phyloP scores from a whole-genome alignment of 1,140 invertebrate species.

The Formica selysi region DNA sequence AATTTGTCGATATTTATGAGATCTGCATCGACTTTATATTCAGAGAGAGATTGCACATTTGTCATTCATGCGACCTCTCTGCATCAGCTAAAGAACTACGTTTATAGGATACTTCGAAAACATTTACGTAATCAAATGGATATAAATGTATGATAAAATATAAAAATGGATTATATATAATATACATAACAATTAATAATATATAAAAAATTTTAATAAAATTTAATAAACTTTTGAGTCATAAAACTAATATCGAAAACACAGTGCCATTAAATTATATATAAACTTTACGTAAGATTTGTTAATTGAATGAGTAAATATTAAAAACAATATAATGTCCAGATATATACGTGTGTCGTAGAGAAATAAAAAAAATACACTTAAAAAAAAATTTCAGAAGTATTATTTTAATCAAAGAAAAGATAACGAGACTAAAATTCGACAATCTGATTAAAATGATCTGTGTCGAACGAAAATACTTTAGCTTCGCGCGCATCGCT shows the following conservation, averaged over 20 bases:
- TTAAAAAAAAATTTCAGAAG: background rate
- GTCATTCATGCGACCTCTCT: slow-evolving; percentile 46
- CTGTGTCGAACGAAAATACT: background rate
- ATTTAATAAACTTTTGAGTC: background rate
- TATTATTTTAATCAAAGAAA: background rate
- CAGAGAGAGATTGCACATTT: slow-evolving; percentile 7
- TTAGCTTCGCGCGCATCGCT: background rate
- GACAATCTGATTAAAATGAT: background rate
- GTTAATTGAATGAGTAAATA: background rate
- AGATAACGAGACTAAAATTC: background rate
- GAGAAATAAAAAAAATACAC: background rate
- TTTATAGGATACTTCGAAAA: background rate
- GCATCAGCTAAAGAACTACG: slow-evolving; percentile 4
- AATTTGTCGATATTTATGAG: slow-evolving; percentile 31
- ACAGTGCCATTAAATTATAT: background rate
- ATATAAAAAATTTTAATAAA: background rate
- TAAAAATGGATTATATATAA: background rate
- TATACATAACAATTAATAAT: background rate
- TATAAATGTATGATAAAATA: background rate
- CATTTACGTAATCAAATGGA: background rate
- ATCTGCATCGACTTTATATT: slow-evolving; percentile 2
- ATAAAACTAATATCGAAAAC: background rate
- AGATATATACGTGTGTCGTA: background rate
- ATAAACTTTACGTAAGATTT: background rate
- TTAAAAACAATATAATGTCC: background rate